Conservation (phyloP, 2,888 invertebrate genomes). For the Omphaloscelis lunosa region DNA sequence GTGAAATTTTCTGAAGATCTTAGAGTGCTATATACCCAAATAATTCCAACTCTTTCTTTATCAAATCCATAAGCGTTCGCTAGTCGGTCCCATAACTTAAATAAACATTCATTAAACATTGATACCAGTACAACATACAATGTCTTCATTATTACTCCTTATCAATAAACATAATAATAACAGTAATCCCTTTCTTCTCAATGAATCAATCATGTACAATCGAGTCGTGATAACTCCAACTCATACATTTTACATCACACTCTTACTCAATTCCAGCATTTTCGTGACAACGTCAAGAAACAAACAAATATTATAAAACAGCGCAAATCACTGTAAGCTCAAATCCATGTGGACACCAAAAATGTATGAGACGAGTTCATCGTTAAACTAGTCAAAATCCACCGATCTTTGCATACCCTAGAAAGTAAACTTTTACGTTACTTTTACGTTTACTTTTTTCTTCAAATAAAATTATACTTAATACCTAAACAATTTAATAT, state of each 20-base stretch:
- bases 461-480: constrained; percentile 44
- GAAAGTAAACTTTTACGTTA: constrained; percentile 25
- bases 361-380: constrained; percentile 45
- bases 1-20: background rate
- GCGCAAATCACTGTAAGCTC: background rate
- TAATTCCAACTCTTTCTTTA: background rate
- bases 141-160: constrained; percentile 76
- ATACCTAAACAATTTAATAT: constrained; percentile 31
- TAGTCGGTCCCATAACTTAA: constrained; percentile 63
- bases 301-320: constrained; percentile 14
- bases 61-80: constrained; percentile 29
- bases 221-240: constrained; percentile 20
- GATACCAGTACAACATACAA: constrained; percentile 75
- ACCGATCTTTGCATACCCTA: constrained; percentile 32
- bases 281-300: background rate
- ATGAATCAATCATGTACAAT: constrained; percentile 15
- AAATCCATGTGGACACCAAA: constrained; percentile 12
- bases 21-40: background rate
- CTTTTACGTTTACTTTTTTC: too few relatives aligned
- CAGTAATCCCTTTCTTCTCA: constrained; percentile 37
- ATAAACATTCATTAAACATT: constrained; percentile 73
- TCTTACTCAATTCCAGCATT: constrained; percentile 4
- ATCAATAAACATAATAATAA: constrained; percentile 52
- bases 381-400: constrained; percentile 20
- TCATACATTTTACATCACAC: constrained; percentile 45